A percentile compares a stretch with the other conserved stretches of the same genome.
Evolutionary conservation across 2,797 vertebrate species (phyloP).

Genomic region (Eulemur rubriventer): DNA sequence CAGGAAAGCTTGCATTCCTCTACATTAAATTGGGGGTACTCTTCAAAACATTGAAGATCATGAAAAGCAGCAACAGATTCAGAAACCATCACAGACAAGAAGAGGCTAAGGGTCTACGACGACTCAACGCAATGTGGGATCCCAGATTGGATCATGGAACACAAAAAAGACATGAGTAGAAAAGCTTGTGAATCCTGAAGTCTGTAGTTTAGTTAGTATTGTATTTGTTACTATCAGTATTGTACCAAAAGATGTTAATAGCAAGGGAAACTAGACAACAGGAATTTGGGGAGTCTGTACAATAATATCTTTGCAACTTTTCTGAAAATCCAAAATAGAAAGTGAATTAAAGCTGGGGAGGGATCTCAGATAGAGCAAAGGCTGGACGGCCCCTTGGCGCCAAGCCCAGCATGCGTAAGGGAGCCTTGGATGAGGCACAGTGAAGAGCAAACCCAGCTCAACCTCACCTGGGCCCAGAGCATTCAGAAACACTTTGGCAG

Average conservation of each 20-base stretch:
- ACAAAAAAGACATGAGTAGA: background rate
- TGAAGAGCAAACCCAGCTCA: background rate
- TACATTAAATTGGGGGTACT: background rate
- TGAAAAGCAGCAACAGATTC: background rate
- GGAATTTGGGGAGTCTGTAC: background rate
- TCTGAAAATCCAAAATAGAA: background rate
- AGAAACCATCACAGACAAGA: background rate
- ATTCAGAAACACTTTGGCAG: background rate
- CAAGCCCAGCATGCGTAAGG: background rate
- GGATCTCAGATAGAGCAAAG: background rate
- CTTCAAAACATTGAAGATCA: background rate
- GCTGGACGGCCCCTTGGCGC: fast-evolving
- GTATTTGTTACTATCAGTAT: background rate
- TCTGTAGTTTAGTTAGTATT: background rate
- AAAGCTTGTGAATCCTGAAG: background rate
- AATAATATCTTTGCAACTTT: background rate
- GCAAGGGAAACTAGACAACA: background rate
- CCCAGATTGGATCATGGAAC: background rate
- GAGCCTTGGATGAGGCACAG: background rate
- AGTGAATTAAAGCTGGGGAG: background rate
- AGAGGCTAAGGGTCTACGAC: background rate
- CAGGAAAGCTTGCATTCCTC: background rate
- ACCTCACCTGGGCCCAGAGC: background rate
- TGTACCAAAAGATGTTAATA: background rate
- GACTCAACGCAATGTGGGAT: background rate